Percentiles rank a stretch among this genome's conserved stretches.
Conservation (phyloP, 2,797 vertebrate genomes). For the Novumbra hubbsi region DNA sequence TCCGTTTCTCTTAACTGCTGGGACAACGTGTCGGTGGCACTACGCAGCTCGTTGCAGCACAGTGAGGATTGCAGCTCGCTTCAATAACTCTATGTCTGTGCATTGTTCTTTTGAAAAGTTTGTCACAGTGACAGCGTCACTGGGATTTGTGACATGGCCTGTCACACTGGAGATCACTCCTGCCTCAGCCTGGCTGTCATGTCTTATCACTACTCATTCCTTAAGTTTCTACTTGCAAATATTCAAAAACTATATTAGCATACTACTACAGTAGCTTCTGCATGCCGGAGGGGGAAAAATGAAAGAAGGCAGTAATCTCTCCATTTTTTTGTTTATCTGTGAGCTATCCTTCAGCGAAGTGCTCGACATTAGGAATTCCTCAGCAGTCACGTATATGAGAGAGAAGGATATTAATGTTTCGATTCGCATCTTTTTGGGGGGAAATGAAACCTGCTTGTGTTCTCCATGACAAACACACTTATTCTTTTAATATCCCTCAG, state of each 20-base stretch:
- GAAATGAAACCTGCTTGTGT: constrained; percentile 66
- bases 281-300: constrained; percentile 66
- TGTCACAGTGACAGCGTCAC: constrained; percentile 79
- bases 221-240: constrained; percentile 79
- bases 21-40: constrained; percentile 67
- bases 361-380: constrained; percentile 70
- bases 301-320: constrained; percentile 80
- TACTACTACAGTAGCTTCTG: constrained; percentile 59
- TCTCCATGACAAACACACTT: constrained; percentile 68
- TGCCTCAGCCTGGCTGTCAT: constrained; percentile 77
- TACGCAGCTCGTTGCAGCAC: constrained; percentile 68
- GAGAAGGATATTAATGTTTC: constrained; percentile 81
- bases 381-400: constrained; percentile 69
- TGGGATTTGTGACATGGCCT: constrained; percentile 76
- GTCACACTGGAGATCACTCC: constrained; percentile 77
- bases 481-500: constrained; percentile 71
- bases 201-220: constrained; percentile 80
- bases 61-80: constrained; percentile 66
- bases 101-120: constrained; percentile 80
- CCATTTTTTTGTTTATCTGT: constrained; percentile 72
- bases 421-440: constrained; percentile 70
- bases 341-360: constrained; percentile 79
- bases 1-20: constrained; percentile 69
- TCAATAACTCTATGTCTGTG: constrained; percentile 62
- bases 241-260: constrained; percentile 78